These are phyloP conservation scores for Apodemia duryi DNA, from an alignment of 2,888 invertebrate species.

Conservation along the genomic window DNA sequence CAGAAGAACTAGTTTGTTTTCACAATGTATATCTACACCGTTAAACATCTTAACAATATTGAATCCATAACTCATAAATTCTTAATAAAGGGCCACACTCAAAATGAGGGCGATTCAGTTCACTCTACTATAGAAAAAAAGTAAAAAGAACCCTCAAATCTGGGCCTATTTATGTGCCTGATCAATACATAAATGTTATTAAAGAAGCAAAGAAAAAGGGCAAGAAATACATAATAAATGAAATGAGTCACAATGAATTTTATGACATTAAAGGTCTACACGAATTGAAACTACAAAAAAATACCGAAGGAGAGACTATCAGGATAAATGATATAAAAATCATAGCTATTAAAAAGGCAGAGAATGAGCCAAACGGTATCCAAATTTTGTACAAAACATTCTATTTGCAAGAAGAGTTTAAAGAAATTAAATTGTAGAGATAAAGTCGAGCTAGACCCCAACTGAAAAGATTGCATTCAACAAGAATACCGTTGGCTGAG, in stretches of 20 bases:
- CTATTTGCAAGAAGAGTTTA: not conserved
- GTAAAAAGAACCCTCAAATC: too few relatives aligned
- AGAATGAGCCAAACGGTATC: not conserved
- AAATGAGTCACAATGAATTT: slow-evolving; percentile 9
- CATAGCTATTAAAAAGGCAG: slow-evolving; percentile 2
- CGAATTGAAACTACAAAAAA: not conserved
- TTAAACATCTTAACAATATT: too few relatives aligned
- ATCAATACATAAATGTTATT: too few relatives aligned
- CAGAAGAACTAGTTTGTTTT: too few relatives aligned
- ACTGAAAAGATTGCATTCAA: not conserved
- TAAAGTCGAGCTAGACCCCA: not conserved
- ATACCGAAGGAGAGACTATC: not conserved
- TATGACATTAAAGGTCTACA: not conserved
- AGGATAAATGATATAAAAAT: slow-evolving; percentile 5
- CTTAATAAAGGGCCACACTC: too few relatives aligned
- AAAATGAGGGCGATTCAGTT: too few relatives aligned
- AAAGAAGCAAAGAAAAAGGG: not conserved
- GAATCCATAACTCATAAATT: too few relatives aligned
- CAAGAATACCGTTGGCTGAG: not conserved
- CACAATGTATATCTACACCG: too few relatives aligned
- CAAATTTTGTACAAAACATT: not conserved
- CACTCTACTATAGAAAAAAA: too few relatives aligned
- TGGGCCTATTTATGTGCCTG: too few relatives aligned
- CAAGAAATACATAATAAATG: not conserved
- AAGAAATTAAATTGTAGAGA: not conserved